Percentiles rank a stretch among this genome's conserved stretches.
Evolutionary conservation across 2,113 vertebrate species (phyloP).

Genomic region (Centropristis striata): DNA sequence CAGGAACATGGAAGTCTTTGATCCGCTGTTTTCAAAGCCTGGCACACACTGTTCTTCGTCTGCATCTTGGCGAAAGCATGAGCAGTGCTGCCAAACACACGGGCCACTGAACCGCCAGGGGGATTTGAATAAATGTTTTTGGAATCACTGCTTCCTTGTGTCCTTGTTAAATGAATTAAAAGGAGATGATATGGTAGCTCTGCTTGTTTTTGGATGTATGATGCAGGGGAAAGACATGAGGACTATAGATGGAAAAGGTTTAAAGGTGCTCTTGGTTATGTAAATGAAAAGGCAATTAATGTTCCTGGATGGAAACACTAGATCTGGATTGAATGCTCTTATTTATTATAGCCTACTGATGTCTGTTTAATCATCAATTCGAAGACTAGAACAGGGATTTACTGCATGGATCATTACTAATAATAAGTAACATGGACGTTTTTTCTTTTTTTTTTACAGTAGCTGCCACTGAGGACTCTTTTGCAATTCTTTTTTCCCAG

Average conservation of each 20-base stretch:
- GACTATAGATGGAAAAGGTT: not conserved
- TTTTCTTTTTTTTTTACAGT: no score
- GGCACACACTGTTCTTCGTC: not conserved
- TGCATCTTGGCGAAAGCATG: constrained; percentile 37
- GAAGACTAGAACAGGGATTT: not conserved
- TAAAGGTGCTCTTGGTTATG: not conserved
- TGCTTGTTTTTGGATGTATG: constrained; percentile 16
- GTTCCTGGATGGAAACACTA: not conserved
- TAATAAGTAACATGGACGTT: no score
- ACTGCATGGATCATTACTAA: not conserved
- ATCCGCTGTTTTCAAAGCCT: constrained; percentile 44
- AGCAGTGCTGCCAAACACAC: constrained; percentile 42
- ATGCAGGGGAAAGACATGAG: not conserved
- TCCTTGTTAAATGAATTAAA: constrained; percentile 42
- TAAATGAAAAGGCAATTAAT: constrained; percentile 17
- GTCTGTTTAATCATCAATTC: not conserved
- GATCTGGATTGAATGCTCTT: not conserved
- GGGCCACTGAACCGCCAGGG: constrained; percentile 6
- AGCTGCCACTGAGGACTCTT: not conserved
- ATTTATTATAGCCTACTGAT: not conserved
- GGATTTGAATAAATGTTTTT: constrained; percentile 52
- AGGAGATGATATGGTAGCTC: constrained; percentile 13
- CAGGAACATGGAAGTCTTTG: constrained; percentile 54
- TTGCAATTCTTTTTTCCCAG: no score
- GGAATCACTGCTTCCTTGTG: constrained; percentile 21